These are phyloP conservation scores for Globodera rostochiensis DNA, from an alignment of 1,140 invertebrate genomes.

Conservation along the genomic window DNA sequence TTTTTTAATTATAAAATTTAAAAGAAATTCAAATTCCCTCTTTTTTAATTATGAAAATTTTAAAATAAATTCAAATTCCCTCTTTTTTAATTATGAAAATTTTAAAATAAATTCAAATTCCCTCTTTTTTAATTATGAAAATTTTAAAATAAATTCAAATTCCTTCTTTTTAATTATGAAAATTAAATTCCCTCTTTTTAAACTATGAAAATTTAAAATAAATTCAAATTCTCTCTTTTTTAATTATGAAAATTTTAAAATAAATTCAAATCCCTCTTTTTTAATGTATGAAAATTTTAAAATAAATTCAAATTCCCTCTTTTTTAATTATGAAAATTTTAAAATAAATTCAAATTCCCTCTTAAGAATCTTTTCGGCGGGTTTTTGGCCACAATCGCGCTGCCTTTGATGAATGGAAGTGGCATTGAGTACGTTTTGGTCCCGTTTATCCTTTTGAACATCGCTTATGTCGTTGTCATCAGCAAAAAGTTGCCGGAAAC, in stretches of 20 bases:
- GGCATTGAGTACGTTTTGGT: constrained; percentile 47
- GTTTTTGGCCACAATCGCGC: constrained; percentile 39
- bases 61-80: too few species aligned
- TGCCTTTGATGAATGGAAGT: constrained; percentile 43
- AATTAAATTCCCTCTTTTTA: not conserved
- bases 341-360: not conserved
- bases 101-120: too few species aligned
- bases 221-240: not conserved
- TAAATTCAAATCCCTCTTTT: not conserved
- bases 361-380: constrained; percentile 48
- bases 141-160: too few species aligned
- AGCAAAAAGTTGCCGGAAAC: constrained; percentile 44
- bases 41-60: too few species aligned
- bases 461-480: constrained; percentile 43
- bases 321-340: not conserved
- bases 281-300: not conserved
- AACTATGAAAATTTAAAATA: not conserved
- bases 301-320: not conserved
- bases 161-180: constrained; percentile 1
- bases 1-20: too few species aligned
- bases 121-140: too few species aligned
- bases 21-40: too few species aligned
- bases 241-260: not conserved
- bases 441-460: constrained; percentile 48
- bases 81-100: too few species aligned